A percentile compares a stretch with the other conserved stretches of the same genome.
phyloP scores from a whole-genome alignment of 2,797 vertebrate genomes.

The Silurus aristotelis region DNA sequence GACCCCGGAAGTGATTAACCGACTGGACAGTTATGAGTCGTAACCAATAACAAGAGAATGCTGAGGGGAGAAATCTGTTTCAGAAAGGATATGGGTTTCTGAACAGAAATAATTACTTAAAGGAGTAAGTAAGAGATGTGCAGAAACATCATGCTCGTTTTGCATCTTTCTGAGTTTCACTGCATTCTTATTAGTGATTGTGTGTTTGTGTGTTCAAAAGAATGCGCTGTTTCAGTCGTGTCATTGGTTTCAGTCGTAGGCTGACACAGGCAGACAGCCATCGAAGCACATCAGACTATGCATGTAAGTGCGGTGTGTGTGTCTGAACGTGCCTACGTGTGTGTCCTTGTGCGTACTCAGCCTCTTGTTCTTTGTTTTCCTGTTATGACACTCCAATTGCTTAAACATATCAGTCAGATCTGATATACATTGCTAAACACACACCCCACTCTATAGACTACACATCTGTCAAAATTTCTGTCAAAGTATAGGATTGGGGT shows the following conservation, averaged over 20 bases:
- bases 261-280: constrained; percentile 7
- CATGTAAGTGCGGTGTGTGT: constrained; percentile 9
- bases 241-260: constrained; percentile 24
- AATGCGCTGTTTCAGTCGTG: neutral
- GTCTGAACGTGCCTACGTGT: constrained; percentile 27
- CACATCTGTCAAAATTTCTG: neutral
- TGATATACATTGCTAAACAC: constrained; percentile 1
- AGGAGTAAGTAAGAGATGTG: neutral
- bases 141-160: neutral
- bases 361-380: neutral
- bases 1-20: neutral
- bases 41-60: neutral
- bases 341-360: constrained; percentile 19
- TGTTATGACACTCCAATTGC: constrained; percentile 2
- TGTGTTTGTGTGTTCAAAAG: neutral
- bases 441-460: neutral
- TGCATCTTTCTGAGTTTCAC: neutral
- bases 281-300: constrained; percentile 6
- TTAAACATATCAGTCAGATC: constrained; percentile 28
- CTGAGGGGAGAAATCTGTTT: neutral
- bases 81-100: neutral
- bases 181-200: neutral
- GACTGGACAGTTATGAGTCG: neutral
- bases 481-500: neutral
- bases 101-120: neutral